Evolutionary conservation across 2,113 vertebrate genomes (phyloP).

Genomic region (Onychostoma macrolepis): DNA sequence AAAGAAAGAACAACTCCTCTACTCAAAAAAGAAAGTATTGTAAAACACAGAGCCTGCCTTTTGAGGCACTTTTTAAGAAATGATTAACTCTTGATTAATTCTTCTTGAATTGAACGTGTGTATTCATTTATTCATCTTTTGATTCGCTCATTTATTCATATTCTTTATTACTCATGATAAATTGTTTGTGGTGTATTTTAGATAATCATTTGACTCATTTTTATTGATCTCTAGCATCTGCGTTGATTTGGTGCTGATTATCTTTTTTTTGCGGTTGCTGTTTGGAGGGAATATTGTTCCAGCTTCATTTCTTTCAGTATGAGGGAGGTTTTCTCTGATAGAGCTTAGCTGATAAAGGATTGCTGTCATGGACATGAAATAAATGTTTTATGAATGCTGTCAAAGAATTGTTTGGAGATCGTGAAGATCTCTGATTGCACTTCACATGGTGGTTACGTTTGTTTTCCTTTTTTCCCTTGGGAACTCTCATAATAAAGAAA

Average conservation of each 20-base stretch:
- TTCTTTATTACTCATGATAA: too few relatives aligned
- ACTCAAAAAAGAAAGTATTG: not conserved
- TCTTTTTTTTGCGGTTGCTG: not conserved
- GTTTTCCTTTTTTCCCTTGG: too few relatives aligned
- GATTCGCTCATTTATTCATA: too few relatives aligned
- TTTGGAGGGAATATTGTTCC: not conserved
- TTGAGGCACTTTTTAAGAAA: not conserved
- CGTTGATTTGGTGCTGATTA: not conserved
- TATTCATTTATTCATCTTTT: not conserved
- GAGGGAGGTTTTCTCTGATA: too few relatives aligned
- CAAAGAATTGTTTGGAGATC: too few relatives aligned
- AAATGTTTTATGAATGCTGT: too few relatives aligned
- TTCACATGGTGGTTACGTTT: too few relatives aligned
- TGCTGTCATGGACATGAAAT: too few relatives aligned
- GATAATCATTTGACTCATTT: not conserved
- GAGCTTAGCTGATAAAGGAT: too few relatives aligned
- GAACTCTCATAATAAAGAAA: too few relatives aligned
- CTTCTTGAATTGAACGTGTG: not conserved
- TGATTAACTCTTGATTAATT: too few relatives aligned
- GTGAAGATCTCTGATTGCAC: too few relatives aligned
- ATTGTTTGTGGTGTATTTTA: not conserved
- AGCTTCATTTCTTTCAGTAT: not conserved
- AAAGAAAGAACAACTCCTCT: not conserved
- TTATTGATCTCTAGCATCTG: not conserved
- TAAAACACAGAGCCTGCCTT: not conserved